Evolutionary conservation across 2,888 invertebrate species (phyloP).

Genomic region (Cerastis rubricosa): DNA sequence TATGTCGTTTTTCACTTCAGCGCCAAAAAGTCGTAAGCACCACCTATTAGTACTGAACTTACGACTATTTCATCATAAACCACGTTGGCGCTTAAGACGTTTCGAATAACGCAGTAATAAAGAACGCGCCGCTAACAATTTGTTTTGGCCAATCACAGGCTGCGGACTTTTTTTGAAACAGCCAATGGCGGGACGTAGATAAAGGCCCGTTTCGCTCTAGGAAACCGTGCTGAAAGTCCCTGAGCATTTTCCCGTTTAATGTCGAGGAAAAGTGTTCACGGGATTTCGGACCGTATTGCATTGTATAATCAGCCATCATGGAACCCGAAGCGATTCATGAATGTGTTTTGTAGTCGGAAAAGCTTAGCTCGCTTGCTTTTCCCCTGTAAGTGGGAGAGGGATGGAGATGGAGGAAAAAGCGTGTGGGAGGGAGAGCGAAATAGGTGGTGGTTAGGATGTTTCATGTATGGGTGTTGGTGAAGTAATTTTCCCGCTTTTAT

Average conservation of each 20-base stretch:
- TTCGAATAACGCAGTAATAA: slow-evolving; percentile 82
- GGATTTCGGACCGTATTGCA: slow-evolving; percentile 85
- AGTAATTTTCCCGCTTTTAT: slow-evolving; percentile 90
- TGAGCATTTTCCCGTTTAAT: slow-evolving; percentile 75
- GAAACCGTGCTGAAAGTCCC: slow-evolving; percentile 78
- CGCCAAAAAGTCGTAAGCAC: slow-evolving; percentile 66
- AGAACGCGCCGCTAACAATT: slow-evolving; percentile 89
- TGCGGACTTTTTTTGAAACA: slow-evolving; percentile 87
- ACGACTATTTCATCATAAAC: slow-evolving; percentile 69
- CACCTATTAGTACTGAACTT: slow-evolving; percentile 57
- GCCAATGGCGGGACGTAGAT: slow-evolving; percentile 89
- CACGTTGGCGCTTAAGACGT: slow-evolving; percentile 77
- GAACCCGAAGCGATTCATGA: slow-evolving; percentile 87
- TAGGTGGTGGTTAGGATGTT: slow-evolving; percentile 80
- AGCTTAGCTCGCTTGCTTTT: slow-evolving; percentile 84
- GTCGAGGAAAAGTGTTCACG: slow-evolving; percentile 78
- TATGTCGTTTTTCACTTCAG: slow-evolving; percentile 57
- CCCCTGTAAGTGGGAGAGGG: slow-evolving; percentile 73
- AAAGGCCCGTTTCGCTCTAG: slow-evolving; percentile 83
- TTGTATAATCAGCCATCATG: slow-evolving; percentile 91
- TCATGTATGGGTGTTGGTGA: slow-evolving; percentile 71
- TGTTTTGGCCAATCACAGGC: slow-evolving; percentile 90
- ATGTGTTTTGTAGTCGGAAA: slow-evolving; percentile 78
- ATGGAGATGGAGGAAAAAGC: slow-evolving; percentile 62
- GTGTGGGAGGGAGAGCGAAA: slow-evolving; percentile 74